Evolutionary conservation across 1,140 invertebrate species (phyloP), one percentile per base, ranked within the genome.

Genomic region (Tetramorium alpestre): DNA sequence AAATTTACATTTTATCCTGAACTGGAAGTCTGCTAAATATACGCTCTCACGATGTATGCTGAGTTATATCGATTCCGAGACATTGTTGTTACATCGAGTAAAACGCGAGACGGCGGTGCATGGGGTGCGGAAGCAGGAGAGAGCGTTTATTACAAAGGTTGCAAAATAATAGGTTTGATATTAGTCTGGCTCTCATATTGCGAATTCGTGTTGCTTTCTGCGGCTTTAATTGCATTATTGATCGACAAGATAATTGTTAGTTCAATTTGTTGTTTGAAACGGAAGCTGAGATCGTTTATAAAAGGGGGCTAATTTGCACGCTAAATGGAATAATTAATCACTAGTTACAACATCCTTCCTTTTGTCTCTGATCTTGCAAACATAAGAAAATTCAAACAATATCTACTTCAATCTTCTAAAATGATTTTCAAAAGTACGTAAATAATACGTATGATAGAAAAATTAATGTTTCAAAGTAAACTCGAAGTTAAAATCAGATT

Each of bases 11-110:
- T 81, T 81, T 81, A 69, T 69, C 16, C 16, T 44, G 28, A 3
- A 41, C 13, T 28, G 44, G 13, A n/a, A 54, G 25, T 44, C 44
- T 25, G 22, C 78, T 70, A 70, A 70, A 81, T 81, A 69, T 56
- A 81, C 13, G 49, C 8, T n/a, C 33, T 54, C 33, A 41, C 33
- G 28, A n/a, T 49, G 25, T 38, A 10, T 38, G 28, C 33, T 11
- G 76, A 65, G 44, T 80, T 67, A 78, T 78, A 78, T 80, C 62
- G 62, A 80, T 65, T 51, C 18, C 76, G 60, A 65, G 76, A 80
- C 62, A 64, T 67, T 80, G 25, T 69, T 81, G 22, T 81, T 67
- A 69, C 25, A 69, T 51, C n/a, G 77, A 78, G n/a, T 54, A 54
- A 67, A 69, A 80, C 62, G 62, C 13, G 7, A 22, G 62, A 67